Base-by-base conservation (phyloP, 2,113 vertebrate species). In the Thalassoma bifasciatum region DNA sequence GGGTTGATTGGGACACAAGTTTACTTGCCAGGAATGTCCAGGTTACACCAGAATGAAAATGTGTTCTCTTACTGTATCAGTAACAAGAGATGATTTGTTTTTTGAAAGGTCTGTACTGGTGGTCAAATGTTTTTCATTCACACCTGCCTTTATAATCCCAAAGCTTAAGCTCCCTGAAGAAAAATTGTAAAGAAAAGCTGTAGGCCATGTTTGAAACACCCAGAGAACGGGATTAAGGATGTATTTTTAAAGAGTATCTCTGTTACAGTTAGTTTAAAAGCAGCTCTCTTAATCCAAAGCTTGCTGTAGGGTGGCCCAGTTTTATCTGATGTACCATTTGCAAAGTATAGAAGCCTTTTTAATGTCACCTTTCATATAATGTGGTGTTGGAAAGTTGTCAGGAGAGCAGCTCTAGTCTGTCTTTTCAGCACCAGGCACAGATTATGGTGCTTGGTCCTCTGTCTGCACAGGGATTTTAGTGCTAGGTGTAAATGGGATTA, bases 401-500 rank as follows among this genome's bases (percentile, higher is more conserved):
- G 42, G 30, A 26, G 9, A 62, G 40, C 12, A 0, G 23, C 36
- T 47, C 37, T 52, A 42, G 24, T 47, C 24, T 10, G 49, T 59
- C 38, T 63, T 10, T 77, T 50, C n/a, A 73, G 37, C 56, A 38
- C 12, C 30, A 56, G 26, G 10, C 40, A 52, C 23, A 70, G 52
- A 66, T 62, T 50, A 81, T 10, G 60, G 30, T 1, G 52, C 34
- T 66, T 14, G 38, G 70, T 64, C 57, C 47, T 63, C 23, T 38
- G 72, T 68, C 40, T 80, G 60, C 47, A 10, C n/a, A 60, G 73
- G 66, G 75, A 64, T 63, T 81, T 81, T 40, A 71, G 67, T 58
- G 51, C 47, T 71, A 79, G 83, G 77, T 88, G 47, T 77, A 83
- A 85, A 88, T 86, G 77, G 74, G 83, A 90, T 88, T 87, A 85